These are phyloP conservation scores for Scaptomyza tumidula DNA, from an alignment of 2,888 invertebrate species.

Conservation along the genomic window DNA sequence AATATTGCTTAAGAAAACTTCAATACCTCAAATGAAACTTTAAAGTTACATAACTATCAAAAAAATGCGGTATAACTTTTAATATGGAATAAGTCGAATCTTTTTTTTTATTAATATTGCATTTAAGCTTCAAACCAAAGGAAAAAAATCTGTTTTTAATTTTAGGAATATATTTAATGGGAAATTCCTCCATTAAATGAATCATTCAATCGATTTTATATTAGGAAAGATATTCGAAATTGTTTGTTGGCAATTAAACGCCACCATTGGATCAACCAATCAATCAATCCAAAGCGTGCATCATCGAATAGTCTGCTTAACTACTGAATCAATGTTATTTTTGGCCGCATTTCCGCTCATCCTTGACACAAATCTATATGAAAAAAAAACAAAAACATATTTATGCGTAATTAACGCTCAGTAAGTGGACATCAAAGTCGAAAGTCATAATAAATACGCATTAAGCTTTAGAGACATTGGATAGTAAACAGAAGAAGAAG, in stretches of 20 bases:
- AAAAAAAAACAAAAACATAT: slow-evolving; percentile 10
- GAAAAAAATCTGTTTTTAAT: not conserved
- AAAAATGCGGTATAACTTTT: too few species aligned
- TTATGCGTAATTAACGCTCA: slow-evolving; percentile 60
- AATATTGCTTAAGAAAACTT: not conserved
- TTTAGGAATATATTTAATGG: not conserved
- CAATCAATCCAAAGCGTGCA: slow-evolving; percentile 40
- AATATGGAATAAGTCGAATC: too few species aligned
- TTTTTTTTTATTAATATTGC: not conserved
- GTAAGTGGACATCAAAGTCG: slow-evolving; percentile 38
- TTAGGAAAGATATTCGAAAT: slow-evolving; percentile 13
- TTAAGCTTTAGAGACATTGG: slow-evolving; percentile 9
- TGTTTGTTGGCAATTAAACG: slow-evolving; percentile 44
- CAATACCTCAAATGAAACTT: not conserved
- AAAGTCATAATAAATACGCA: slow-evolving; percentile 24
- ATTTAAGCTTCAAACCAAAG: not conserved
- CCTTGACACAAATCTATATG: slow-evolving; percentile 67
- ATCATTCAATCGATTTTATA: slow-evolving; percentile 22
- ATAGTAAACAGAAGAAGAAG: slow-evolving; percentile 2
- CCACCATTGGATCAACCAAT: slow-evolving; percentile 60
- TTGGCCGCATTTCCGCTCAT: slow-evolving; percentile 67
- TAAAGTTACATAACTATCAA: not conserved
- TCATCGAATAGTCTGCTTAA: slow-evolving; percentile 38
- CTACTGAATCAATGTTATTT: slow-evolving; percentile 35
- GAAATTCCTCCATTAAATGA: not conserved